Conservation (phyloP, 2,797 vertebrate genomes). For the Falco biarmicus region DNA sequence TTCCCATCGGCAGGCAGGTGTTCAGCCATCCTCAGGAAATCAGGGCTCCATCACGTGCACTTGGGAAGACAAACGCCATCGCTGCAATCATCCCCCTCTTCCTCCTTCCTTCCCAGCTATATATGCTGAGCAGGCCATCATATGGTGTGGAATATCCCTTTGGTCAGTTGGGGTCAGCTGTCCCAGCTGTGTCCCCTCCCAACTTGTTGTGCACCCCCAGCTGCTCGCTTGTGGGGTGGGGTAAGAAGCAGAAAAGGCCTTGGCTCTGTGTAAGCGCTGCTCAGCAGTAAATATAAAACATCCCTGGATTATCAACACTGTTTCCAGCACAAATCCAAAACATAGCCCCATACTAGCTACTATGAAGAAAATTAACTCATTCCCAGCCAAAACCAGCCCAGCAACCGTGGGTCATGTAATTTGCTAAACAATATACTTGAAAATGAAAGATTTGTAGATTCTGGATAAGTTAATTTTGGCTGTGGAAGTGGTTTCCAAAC, state of each 20-base stretch:
- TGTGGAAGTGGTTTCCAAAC: neutral
- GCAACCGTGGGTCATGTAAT: neutral
- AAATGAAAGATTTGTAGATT: neutral
- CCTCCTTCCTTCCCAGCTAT: neutral
- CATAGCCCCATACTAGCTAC: neutral
- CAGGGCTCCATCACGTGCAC: neutral
- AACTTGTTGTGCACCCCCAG: fast-evolving
- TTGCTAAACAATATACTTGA: neutral
- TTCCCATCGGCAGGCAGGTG: neutral
- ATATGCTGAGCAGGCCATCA: neutral
- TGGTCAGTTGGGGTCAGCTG: neutral
- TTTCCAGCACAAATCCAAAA: neutral
- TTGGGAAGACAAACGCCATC: neutral
- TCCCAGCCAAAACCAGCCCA: neutral
- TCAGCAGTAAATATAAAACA: neutral
- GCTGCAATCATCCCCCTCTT: neutral
- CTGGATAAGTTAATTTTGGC: neutral
- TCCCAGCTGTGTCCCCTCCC: neutral
- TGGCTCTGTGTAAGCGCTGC: neutral
- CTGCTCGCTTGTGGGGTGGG: neutral
- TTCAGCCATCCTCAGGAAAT: neutral
- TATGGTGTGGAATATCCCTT: neutral
- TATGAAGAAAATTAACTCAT: neutral
- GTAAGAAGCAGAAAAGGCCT: neutral
- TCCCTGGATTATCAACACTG: too few species aligned